Conservation (phyloP, 2,888 invertebrate genomes). For the Microctonus brassicae region DNA sequence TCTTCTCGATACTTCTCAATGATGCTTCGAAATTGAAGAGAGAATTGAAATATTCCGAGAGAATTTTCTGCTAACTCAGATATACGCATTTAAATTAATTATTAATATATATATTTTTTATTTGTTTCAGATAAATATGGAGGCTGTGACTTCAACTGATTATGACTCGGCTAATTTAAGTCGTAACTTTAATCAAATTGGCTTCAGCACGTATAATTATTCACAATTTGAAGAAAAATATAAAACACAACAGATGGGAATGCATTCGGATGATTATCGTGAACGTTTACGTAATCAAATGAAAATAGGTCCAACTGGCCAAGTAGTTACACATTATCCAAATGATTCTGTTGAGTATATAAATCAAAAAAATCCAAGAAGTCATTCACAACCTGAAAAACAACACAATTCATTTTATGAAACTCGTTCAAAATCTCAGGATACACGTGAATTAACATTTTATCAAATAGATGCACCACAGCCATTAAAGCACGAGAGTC, state of each 20-base stretch:
- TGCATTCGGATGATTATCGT: slow-evolving; percentile 58
- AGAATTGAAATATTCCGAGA: slow-evolving; percentile 8
- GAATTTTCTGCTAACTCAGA: not conserved
- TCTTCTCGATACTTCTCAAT: not conserved
- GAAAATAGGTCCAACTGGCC: slow-evolving; percentile 48
- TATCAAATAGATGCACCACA: slow-evolving; percentile 63
- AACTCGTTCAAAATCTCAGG: slow-evolving; percentile 62
- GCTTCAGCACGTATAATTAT: slow-evolving; percentile 63
- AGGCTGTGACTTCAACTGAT: slow-evolving; percentile 71
- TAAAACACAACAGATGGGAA: slow-evolving; percentile 56
- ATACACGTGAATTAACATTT: slow-evolving; percentile 58
- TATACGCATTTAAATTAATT: too few relatives aligned
- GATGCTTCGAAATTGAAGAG: slow-evolving; percentile 5
- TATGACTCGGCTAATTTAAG: slow-evolving; percentile 67
- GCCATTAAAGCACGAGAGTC: slow-evolving; percentile 54
- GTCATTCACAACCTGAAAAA: slow-evolving; percentile 63
- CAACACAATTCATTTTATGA: slow-evolving; percentile 59
- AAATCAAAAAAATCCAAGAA: slow-evolving; percentile 57
- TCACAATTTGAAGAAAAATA: slow-evolving; percentile 63
- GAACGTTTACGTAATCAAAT: slow-evolving; percentile 57
- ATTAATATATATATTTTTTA: not conserved
- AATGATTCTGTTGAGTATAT: slow-evolving; percentile 50
- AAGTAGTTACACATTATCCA: slow-evolving; percentile 44
- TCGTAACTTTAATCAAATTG: slow-evolving; percentile 61
- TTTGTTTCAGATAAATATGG: slow-evolving; percentile 72